Percentiles rank a stretch among this genome's conserved stretches.
These are phyloP conservation scores for cat (Felis catus) DNA, from an alignment of 2,113 vertebrate species.

Conservation along the genomic window F.catus_Fca126_mat1.0 CM031415.1:178155501-178156000, in stretches of 20 bases:
- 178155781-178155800: too few species aligned
- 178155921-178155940: not conserved
- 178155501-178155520: not conserved
- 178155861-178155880: too few species aligned
- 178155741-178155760: too few species aligned
- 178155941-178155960: not conserved
- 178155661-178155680: not conserved
- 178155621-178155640: not conserved
- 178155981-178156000: not conserved
- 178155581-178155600: not conserved
- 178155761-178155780: too few species aligned
- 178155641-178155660: not conserved
- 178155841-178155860: too few species aligned
- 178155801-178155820: too few species aligned
- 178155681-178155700: not conserved
- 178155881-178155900: too few species aligned
- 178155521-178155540: not conserved
- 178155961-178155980: not conserved
- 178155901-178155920: not conserved
- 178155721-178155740: too few species aligned
- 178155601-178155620: not conserved
- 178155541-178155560: not conserved
- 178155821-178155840: too few species aligned
- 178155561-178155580: not conserved
- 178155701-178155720: too few species aligned